Base-by-base conservation (phyloP, 2,113 vertebrate species). In the Elephantulus edwardii region DNA sequence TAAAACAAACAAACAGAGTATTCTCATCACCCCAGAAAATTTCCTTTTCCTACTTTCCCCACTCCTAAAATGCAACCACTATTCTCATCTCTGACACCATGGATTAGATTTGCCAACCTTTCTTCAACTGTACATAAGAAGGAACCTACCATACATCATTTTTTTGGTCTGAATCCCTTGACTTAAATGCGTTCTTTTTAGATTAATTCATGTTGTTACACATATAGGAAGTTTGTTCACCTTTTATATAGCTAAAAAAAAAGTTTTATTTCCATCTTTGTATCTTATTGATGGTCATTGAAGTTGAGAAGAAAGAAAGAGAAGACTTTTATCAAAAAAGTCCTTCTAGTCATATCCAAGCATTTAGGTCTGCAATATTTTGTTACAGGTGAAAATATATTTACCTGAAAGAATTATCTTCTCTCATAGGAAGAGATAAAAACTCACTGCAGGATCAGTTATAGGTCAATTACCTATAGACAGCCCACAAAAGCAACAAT, bases 91-190 rank as follows among this genome's bases (percentile, higher is more conserved):
- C 77, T 84, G 78, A 86, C 77, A 80, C 46, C 60, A 22, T 35
- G 52, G 22, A 52, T 72, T 91, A 60, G 6, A 71, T 91, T 30
- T 72, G 17, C 89, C 77, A n/a, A n/a, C n/a, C 94, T 54, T 64
- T 86, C 68, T 81, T 81, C 1, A 84, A 30, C 42, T 74, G 44
- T 42, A 26, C 35, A 40, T 46, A 22, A 90, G 90, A 88, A 24
- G 90, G 80, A 91, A 64, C 16, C 80, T 30, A 42, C 54, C 44
- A 77, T 42, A 48, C 79, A 22, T 66, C 76, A 22, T n/a, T 52
- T 40, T 44, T 64, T 52, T 89, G n/a, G 52, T 74, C 72, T 72
- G 17, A 16, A 24, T 82, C 28, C 26, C 50, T 62, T 86, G n/a
- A 40, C 46, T 90, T 83, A 74, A 38, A 6, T 6, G 8, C 48